A percentile compares a stretch with the other conserved stretches of the same genome.
These are phyloP conservation scores for Enoplosus armatus DNA, from an alignment of 2,797 vertebrate species.

Conservation along the genomic window DNA sequence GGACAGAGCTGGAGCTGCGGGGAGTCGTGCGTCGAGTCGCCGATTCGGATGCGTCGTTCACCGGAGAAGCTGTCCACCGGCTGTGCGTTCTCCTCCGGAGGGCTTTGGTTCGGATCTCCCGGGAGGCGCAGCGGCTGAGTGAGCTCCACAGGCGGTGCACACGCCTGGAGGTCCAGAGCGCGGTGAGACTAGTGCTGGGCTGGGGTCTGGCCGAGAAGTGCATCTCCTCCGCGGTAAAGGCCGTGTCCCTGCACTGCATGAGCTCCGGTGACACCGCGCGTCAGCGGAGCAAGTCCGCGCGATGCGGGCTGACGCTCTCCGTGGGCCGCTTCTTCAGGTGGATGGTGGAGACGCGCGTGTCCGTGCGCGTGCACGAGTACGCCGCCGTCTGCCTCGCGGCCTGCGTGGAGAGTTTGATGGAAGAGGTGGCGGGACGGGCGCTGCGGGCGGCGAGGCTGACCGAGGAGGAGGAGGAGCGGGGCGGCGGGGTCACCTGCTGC, in stretches of 20 bases:
- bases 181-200: conserved; percentile 91
- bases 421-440: conserved; percentile 88
- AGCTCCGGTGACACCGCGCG: conserved; percentile 89
- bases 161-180: conserved; percentile 93
- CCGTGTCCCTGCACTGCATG: conserved; percentile 94
- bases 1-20: conserved; percentile 90
- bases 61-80: conserved; percentile 83
- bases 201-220: conserved; percentile 91
- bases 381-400: conserved; percentile 91
- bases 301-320: conserved; percentile 91
- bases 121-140: conserved; percentile 93
- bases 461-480: conserved; percentile 34
- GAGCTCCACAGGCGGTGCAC: conserved; percentile 93
- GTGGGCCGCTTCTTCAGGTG: conserved; percentile 95
- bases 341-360: conserved; percentile 97
- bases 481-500: conserved; percentile 59
- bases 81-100: conserved; percentile 89
- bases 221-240: conserved; percentile 87
- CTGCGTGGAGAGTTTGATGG: conserved; percentile 91
- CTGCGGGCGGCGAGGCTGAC: conserved; percentile 78
- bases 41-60: conserved; percentile 75
- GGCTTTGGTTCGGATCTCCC: conserved; percentile 89
- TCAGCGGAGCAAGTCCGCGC: conserved; percentile 87
- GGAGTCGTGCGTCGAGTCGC: conserved; percentile 84
- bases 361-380: conserved; percentile 93